Base-by-base conservation (phyloP, 1,140 invertebrate species). In the Drosophila pachea region DNA sequence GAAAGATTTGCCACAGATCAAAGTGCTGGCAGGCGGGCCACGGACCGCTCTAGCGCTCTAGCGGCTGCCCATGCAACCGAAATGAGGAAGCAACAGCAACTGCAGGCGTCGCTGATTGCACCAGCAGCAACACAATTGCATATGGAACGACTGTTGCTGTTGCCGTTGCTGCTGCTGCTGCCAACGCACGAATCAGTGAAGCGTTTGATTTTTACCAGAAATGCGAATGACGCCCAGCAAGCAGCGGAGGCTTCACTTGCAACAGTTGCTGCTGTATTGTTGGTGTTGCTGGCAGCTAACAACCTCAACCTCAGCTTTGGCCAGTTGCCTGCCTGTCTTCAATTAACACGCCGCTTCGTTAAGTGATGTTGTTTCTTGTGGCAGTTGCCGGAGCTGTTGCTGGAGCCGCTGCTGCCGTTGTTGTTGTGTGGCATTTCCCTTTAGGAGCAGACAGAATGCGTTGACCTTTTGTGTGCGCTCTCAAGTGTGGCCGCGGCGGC, bases 331-430 rank as follows among this genome's bases (percentile, higher is more conserved):
- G 79, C 48, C 52, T 84, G 79, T 83, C 79, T 83, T 83, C 79
- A 83, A 83, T 83, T 83, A 83, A 83, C 79, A 84, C 79, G 79
- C 79, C 76, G 79, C 79, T 79, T 79, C 74, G 73, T 72, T 68
- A 72, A 62, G 55, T 45, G 56, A 54, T 71, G 68, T 48, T 60
- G 38, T 12, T 22, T 22, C 22, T 22, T 22, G 22, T 22, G 22
- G 67, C 62, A 16, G 45, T 66, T 48, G 54, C 64, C 63, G 76
- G 48, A 53, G 75, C 12, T 60, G 68, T 9, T 67, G 71, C 9
- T 52, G 64, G 8, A 40, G 67, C n/a, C 48, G 71, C 9, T 52
- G 64, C 9, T 45, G 67, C n/a, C 48, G 67, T 48, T 74, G 76
- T 16, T 73, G 65, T 62, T 83, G 79, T 83, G 79, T 83, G 79